These are phyloP conservation scores for Gonocerus acuteangulatus DNA, from an alignment of 2,888 invertebrate genomes.

Conservation along the genomic window DNA sequence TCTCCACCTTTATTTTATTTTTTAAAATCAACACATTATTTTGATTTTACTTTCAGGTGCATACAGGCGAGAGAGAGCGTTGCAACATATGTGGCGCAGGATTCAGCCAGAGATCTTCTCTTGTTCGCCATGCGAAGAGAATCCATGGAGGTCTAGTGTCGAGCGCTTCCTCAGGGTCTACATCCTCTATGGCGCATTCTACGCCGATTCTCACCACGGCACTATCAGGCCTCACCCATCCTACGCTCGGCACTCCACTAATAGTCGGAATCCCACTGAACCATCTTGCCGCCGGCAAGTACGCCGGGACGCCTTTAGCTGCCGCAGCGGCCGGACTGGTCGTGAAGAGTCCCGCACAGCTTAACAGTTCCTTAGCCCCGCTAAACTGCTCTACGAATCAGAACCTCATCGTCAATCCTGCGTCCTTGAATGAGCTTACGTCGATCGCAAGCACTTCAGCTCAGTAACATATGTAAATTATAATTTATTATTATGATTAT, in stretches of 20 bases:
- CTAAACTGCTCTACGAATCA: too few species aligned
- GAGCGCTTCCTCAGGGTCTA: neutral
- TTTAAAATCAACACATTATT: too few species aligned
- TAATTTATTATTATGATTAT: too few species aligned
- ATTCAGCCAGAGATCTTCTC: slow-evolving; percentile 39
- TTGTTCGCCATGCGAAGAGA: slow-evolving; percentile 39
- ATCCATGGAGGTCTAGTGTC: slow-evolving; percentile 33
- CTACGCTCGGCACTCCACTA: neutral
- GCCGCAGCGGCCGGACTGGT: neutral
- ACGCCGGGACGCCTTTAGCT: neutral
- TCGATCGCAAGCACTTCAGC: too few species aligned
- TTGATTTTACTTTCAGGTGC: slow-evolving; percentile 32
- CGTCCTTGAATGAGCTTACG: too few species aligned
- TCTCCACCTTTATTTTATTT: too few species aligned
- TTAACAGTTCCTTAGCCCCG: too few species aligned
- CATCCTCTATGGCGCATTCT: neutral
- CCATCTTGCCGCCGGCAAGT: neutral
- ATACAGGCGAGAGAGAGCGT: slow-evolving; percentile 38
- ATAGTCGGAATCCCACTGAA: neutral
- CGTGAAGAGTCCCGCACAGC: too few species aligned
- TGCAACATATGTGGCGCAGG: slow-evolving; percentile 39
- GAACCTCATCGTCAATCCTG: too few species aligned
- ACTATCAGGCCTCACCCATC: neutral
- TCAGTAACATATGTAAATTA: too few species aligned
- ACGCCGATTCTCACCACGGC: neutral